Base-by-base conservation (phyloP, 2,113 vertebrate genomes). In the Otis tarda region DNA sequence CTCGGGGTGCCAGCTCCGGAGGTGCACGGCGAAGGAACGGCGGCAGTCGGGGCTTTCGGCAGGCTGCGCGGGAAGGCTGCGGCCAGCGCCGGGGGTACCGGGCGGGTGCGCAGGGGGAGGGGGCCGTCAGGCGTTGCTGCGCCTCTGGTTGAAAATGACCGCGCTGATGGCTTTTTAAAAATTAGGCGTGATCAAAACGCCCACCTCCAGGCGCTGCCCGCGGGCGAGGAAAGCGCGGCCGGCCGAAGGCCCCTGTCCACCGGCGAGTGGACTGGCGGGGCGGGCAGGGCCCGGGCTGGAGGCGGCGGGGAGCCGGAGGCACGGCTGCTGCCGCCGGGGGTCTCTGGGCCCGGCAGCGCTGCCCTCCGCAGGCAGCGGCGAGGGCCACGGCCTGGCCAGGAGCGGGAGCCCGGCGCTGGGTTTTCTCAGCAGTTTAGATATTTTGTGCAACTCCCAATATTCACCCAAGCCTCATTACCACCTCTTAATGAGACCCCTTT, bases 401-500 rank as follows among this genome's bases (percentile, higher is more conserved):
- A 45, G 52, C 27, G 24, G 39, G 39, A 87, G 52, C 43, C 35
- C 11, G 7, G 50, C 41, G 2, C 71, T 31, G 77, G 55, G 24
- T 43, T 65, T 71, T 70, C 83, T 87, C 77, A 15, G 21, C 83
- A 94, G 96, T 95, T 91, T 90, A 92, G 97, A 96, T 93, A 87
- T 97, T 97, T 97, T 97, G 96, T 95, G 93, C 78, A 86, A 88
- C 96, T 94, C 96, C 91, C 97, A 96, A 97, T 98, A 98, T 99
- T 98, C 99, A 98, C 98, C 98, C 98, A 98, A 99, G 98, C 98
- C 98, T 99, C 99, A 99, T 99, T 99, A 99, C 89, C 98, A 97
- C 97, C 98, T 97, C 97, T 97, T 99, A 99, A 99, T 99, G 99
- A 99, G 99, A 98, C 98, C 99, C 99, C 98, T 99, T 98, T 98